Conservation (phyloP, 2,888 invertebrate species). For the Macrosiphum euphorbiae region DNA sequence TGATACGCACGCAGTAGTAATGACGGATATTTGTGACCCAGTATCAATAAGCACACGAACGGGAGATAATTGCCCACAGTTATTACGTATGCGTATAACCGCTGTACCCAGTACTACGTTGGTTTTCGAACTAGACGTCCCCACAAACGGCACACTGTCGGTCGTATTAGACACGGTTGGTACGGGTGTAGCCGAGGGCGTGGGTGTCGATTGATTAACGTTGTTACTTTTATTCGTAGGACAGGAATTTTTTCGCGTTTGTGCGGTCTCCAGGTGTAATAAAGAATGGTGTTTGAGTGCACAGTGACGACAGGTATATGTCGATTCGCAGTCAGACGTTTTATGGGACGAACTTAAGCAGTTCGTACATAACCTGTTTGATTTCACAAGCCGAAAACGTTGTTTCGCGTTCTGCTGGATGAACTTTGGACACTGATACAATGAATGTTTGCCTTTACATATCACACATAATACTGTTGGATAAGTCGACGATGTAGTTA, state of each 20-base stretch:
- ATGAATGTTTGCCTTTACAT: neutral
- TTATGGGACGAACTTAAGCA: too few relatives aligned
- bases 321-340: too few relatives aligned
- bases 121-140: neutral
- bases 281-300: too few relatives aligned
- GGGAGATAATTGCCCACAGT: neutral
- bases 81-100: neutral
- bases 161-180: too few relatives aligned
- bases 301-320: too few relatives aligned
- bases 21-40: neutral
- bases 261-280: too few relatives aligned
- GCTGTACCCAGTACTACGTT: neutral
- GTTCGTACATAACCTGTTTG: too few relatives aligned
- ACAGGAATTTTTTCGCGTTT: too few relatives aligned
- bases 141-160: neutral
- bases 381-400: too few relatives aligned
- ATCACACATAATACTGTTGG: neutral
- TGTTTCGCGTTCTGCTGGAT: neutral
- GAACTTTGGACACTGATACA: neutral
- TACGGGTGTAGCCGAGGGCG: too few relatives aligned
- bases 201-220: too few relatives aligned
- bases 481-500: neutral
- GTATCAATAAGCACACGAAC: slow-evolving; percentile 14
- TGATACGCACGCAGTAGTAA: neutral
- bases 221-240: too few relatives aligned